These are phyloP conservation scores for Branchinecta lynchi DNA, from an alignment of 1,140 invertebrate genomes.

Conservation along the genomic window DNA sequence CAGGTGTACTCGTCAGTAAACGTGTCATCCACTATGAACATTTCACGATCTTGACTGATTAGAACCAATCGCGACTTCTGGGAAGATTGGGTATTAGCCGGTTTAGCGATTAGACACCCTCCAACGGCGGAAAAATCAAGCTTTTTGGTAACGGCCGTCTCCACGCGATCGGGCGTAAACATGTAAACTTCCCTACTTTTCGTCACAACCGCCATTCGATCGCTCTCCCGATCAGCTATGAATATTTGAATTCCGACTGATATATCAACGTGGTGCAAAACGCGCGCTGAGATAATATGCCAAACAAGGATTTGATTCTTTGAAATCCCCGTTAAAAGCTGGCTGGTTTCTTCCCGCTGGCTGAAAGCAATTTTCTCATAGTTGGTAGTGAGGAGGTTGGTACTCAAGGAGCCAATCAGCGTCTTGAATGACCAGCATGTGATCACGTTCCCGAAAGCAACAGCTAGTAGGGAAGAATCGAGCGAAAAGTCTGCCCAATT, in stretches of 20 bases:
- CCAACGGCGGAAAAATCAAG: neutral
- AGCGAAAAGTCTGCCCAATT: slow-evolving; percentile 46
- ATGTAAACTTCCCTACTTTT: neutral
- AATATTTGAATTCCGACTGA: neutral
- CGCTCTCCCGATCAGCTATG: neutral
- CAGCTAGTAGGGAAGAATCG: slow-evolving; percentile 58
- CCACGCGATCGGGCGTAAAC: neutral
- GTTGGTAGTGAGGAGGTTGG: neutral
- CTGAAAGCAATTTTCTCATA: neutral
- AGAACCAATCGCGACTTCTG: neutral
- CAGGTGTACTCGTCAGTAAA: neutral
- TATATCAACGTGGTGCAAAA: neutral
- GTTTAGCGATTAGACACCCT: neutral
- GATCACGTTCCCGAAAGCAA: slow-evolving; percentile 47
- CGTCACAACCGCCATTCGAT: slow-evolving; percentile 1
- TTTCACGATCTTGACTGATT: neutral
- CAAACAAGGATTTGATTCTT: neutral
- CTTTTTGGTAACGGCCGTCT: neutral
- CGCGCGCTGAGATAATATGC: neutral
- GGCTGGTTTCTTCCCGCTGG: neutral
- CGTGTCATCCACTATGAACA: neutral
- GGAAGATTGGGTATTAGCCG: neutral
- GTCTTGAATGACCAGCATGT: slow-evolving; percentile 43
- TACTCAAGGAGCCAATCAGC: neutral
- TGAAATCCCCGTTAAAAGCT: neutral